A percentile compares a stretch with the other conserved stretches of the same genome.
phyloP scores from a whole-genome alignment of 1,140 invertebrate genomes.

The Drosophila pachea region DNA sequence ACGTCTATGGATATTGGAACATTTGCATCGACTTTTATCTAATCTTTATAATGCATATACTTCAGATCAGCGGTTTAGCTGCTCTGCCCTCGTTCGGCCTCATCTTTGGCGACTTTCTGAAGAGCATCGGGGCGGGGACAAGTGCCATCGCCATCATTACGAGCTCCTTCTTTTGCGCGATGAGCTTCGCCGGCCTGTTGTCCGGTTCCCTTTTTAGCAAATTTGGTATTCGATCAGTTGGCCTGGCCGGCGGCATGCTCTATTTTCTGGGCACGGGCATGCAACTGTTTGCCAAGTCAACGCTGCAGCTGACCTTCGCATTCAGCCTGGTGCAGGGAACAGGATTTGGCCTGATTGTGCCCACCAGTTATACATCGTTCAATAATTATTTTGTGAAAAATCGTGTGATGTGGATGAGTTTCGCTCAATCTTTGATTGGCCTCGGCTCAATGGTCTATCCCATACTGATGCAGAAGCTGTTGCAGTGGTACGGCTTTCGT shows the following conservation, averaged over 20 bases:
- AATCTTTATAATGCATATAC: background rate
- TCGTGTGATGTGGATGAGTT: conserved; percentile 82
- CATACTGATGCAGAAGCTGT: conserved; percentile 79
- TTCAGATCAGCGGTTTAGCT: conserved; percentile 80
- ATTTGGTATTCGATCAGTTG: conserved; percentile 80
- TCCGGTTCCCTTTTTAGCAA: conserved; percentile 81
- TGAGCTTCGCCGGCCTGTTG: conserved; percentile 82
- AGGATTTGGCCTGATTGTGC: conserved; percentile 82
- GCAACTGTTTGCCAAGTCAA: conserved; percentile 81
- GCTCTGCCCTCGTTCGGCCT: conserved; percentile 83
- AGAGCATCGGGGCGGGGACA: conserved; percentile 81
- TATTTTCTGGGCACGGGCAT: conserved; percentile 80
- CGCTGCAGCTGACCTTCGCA: conserved; percentile 80
- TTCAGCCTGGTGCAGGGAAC: conserved; percentile 82
- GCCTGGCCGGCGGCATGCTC: conserved; percentile 80
- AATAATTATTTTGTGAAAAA: conserved; percentile 82
- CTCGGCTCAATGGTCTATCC: conserved; percentile 81
- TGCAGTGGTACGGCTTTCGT: conserved; percentile 82
- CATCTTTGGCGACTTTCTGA: conserved; percentile 83
- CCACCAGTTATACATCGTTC: conserved; percentile 81
- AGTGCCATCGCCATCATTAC: conserved; percentile 82
- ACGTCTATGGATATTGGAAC: background rate
- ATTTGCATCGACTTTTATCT: background rate
- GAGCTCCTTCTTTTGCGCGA: conserved; percentile 82
- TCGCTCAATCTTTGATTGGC: conserved; percentile 82